These are phyloP conservation scores for Caenorhabditis uteleia DNA, from an alignment of 2,888 invertebrate genomes.

Conservation along the genomic window DNA sequence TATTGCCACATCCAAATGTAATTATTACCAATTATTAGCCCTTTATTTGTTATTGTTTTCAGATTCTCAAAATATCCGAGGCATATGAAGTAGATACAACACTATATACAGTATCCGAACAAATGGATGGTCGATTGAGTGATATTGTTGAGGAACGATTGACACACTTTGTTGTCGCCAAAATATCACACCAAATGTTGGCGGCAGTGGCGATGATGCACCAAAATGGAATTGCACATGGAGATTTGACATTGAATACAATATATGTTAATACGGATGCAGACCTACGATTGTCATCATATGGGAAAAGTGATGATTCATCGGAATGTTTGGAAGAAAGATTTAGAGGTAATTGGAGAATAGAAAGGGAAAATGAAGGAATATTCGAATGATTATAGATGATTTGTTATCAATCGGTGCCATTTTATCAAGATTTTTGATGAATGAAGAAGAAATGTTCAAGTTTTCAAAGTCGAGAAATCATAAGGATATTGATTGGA, in stretches of 20 bases:
- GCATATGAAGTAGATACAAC: conserved; percentile 34
- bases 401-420: conserved; percentile 38
- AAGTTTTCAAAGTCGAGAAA: conserved; percentile 36
- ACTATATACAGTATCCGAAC: conserved; percentile 30
- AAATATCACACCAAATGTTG: conserved; percentile 32
- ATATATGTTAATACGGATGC: conserved; percentile 40
- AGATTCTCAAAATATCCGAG: conserved; percentile 26
- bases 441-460: conserved; percentile 40
- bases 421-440: conserved; percentile 38
- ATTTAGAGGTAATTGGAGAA: conserved; percentile 18
- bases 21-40: not conserved
- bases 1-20: conserved; percentile 36
- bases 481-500: conserved; percentile 38
- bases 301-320: conserved; percentile 36
- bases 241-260: conserved; percentile 33
- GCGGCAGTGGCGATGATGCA: conserved; percentile 40
- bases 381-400: conserved; percentile 11
- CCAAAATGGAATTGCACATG: conserved; percentile 36
- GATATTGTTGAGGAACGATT: conserved; percentile 35
- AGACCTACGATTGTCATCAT: conserved; percentile 28
- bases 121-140: conserved; percentile 35
- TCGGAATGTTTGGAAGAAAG: conserved; percentile 26
- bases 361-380: not conserved
- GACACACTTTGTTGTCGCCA: conserved; percentile 38
- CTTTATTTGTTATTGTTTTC: conserved; percentile 1